These are phyloP conservation scores for Planiliza haematocheilus DNA, from an alignment of 2,113 vertebrate species.

Conservation along the genomic window DNA sequence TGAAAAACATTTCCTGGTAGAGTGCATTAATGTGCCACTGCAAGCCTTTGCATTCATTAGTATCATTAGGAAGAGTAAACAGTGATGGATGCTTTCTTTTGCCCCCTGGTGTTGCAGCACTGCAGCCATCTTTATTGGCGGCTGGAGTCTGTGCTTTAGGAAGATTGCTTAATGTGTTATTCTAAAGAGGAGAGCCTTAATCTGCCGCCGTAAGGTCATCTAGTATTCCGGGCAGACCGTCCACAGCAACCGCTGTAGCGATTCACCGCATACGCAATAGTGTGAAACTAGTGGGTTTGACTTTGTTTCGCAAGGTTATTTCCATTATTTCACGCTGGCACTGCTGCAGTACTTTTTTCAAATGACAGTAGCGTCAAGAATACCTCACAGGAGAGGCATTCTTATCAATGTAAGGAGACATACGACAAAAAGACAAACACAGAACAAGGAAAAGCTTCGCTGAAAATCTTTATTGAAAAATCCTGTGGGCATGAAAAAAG, in stretches of 20 bases:
- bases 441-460: constrained; percentile 1
- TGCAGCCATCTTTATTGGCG: not conserved
- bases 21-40: not conserved
- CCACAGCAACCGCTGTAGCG: too few species aligned
- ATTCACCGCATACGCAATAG: too few species aligned
- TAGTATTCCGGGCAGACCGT: not conserved
- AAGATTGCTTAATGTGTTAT: not conserved
- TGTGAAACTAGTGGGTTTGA: not conserved
- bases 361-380: too few species aligned
- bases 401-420: too few species aligned
- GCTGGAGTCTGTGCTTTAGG: not conserved
- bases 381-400: too few species aligned
- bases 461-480: constrained; percentile 64
- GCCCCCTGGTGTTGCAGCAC: constrained; percentile 60
- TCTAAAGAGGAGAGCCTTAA: not conserved
- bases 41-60: constrained; percentile 4
- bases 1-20: constrained; percentile 16
- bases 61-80: constrained; percentile 5
- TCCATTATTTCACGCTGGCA: too few species aligned
- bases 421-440: not conserved
- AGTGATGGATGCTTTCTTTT: constrained; percentile 49
- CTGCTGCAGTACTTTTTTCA: too few species aligned
- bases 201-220: not conserved
- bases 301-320: too few species aligned
- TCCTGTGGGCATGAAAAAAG: constrained; percentile 11